Percentiles rank a stretch among this genome's conserved stretches.
phyloP scores from a whole-genome alignment of 2,888 invertebrate genomes.

The Acanthosoma haemorrhoidale region DNA sequence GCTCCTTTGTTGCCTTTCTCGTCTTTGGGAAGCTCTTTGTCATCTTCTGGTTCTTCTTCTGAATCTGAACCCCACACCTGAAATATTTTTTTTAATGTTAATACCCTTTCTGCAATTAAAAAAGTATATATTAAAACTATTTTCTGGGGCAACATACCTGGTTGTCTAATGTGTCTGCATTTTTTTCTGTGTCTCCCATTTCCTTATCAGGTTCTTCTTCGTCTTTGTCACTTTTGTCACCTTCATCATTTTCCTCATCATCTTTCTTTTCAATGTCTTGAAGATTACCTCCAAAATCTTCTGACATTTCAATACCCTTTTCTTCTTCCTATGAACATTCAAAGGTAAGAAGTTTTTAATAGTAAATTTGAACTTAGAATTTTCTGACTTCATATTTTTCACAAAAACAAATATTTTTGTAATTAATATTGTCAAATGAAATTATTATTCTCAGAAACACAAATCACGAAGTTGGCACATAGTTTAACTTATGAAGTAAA shows the following conservation, averaged over 20 bases:
- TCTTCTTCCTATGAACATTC: conserved; percentile 64
- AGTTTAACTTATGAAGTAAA: too few relatives aligned
- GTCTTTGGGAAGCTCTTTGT: conserved; percentile 54
- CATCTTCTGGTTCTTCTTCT: conserved; percentile 65
- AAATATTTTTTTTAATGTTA: conserved; percentile 9
- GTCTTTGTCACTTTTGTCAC: conserved; percentile 59
- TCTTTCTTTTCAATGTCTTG: conserved; percentile 70
- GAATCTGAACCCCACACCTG: conserved; percentile 58
- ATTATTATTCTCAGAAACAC: too few relatives aligned
- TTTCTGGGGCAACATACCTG: conserved; percentile 43
- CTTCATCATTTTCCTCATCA: conserved; percentile 57
- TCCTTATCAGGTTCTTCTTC: conserved; percentile 86
- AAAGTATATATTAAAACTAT: background rate
- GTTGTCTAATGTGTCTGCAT: conserved; percentile 64
- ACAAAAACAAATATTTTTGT: too few relatives aligned
- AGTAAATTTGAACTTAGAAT: too few relatives aligned
- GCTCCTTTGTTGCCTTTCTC: conserved; percentile 55
- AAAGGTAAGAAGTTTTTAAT: too few relatives aligned
- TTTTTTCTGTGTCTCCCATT: conserved; percentile 90
- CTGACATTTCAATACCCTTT: conserved; percentile 91
- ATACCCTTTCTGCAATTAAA: background rate
- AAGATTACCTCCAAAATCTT: conserved; percentile 85
- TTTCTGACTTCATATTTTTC: too few relatives aligned
- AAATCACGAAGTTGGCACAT: background rate
- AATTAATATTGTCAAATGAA: too few relatives aligned